Evolutionary conservation across 1,140 invertebrate species (phyloP).

Genomic region (Homarus americanus): DNA sequence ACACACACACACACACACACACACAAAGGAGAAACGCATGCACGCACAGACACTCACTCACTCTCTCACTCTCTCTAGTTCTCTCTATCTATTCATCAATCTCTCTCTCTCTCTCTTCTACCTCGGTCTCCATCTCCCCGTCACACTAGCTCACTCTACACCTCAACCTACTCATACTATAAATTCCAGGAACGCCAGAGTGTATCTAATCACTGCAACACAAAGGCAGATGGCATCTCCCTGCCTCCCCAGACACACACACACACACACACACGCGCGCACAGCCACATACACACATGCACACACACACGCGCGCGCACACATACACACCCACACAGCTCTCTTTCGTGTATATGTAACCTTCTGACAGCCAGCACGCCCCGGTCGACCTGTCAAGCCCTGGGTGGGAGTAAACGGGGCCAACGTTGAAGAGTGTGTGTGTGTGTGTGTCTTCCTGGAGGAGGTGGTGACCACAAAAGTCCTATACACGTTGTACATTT

Average conservation of each 20-base stretch:
- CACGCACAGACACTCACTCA: constrained; percentile 6
- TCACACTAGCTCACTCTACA: background rate
- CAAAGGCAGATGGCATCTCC: background rate
- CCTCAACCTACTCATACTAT: background rate
- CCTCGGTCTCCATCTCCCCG: background rate
- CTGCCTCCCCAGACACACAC: background rate
- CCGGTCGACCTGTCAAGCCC: too few relatives aligned
- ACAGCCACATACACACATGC: constrained; percentile 26
- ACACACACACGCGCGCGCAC: constrained; percentile 6
- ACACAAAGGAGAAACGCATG: background rate
- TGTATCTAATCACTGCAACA: background rate
- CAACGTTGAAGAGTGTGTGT: too few relatives aligned
- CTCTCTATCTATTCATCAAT: constrained; percentile 3
- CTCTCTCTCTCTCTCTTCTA: constrained; percentile 17
- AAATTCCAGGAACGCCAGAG: background rate
- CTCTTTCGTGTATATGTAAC: too few relatives aligned
- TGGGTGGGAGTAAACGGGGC: too few relatives aligned
- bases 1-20: background rate
- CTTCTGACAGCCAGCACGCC: too few relatives aligned
- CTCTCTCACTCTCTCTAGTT: background rate
- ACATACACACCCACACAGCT: background rate
- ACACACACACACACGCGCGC: constrained; percentile 12
- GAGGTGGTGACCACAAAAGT: background rate
- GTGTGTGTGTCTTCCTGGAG: too few relatives aligned
- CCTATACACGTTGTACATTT: background rate